Conservation (phyloP, 2,113 vertebrate genomes). For the Mohoua ochrocephala region DNA sequence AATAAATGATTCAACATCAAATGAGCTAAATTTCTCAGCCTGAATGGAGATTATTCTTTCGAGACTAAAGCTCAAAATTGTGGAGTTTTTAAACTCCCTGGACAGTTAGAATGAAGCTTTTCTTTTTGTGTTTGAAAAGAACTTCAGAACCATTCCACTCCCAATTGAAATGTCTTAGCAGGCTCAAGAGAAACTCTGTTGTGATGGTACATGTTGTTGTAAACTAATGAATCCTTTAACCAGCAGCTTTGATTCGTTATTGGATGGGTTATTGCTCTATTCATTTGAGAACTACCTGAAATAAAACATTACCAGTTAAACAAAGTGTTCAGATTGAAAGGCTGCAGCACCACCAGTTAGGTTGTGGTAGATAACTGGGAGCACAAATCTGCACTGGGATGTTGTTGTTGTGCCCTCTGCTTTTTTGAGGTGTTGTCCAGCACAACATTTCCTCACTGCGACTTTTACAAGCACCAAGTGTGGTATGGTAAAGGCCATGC, state of each 20-base stretch:
- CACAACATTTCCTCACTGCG: neutral
- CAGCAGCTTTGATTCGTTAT: neutral
- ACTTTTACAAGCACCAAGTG: constrained; percentile 27
- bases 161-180: neutral
- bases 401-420: constrained; percentile 47
- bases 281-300: neutral
- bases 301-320: neutral
- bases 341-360: neutral
- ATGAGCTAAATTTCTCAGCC: neutral
- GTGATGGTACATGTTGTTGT: neutral
- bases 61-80: neutral
- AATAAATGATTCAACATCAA: neutral
- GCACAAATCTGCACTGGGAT: neutral
- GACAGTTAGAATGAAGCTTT: constrained; percentile 16
- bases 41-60: constrained; percentile 9
- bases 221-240: neutral
- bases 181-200: neutral
- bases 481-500: neutral
- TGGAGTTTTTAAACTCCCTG: neutral
- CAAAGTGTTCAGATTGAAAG: neutral
- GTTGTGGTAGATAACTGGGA: constrained; percentile 6
- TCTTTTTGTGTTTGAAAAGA: constrained; percentile 36
- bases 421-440: constrained; percentile 44
- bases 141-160: constrained; percentile 19
- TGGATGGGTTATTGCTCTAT: neutral